Evolutionary conservation across 2,888 invertebrate species (phyloP).

Genomic region (Epinotia demarniana): DNA sequence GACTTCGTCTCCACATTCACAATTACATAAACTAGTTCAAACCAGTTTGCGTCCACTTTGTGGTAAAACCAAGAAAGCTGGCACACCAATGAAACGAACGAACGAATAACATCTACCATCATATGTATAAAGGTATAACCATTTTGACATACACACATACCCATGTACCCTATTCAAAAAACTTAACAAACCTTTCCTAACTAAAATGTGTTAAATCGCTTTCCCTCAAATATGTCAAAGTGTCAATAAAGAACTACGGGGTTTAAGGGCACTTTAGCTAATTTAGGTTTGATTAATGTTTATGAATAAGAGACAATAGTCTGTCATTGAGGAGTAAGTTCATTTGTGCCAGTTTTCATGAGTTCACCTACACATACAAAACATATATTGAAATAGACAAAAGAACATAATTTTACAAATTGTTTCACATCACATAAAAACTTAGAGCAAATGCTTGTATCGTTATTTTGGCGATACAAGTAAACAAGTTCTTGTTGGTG

Average conservation of each 20-base stretch:
- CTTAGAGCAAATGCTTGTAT: conserved; percentile 18
- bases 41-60: conserved; percentile 9
- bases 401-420: not conserved
- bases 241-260: too few relatives aligned
- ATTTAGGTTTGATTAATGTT: too few relatives aligned
- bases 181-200: too few relatives aligned
- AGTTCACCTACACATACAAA: conserved; percentile 1
- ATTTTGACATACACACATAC: too few relatives aligned
- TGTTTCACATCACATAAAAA: not conserved
- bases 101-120: not conserved
- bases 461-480: not conserved
- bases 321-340: not conserved
- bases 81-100: not conserved
- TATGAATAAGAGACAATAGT: too few relatives aligned
- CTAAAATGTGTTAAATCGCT: too few relatives aligned
- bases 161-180: too few relatives aligned
- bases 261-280: too few relatives aligned
- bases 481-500: not conserved
- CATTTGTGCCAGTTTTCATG: not conserved
- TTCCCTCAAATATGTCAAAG: too few relatives aligned
- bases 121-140: too few relatives aligned
- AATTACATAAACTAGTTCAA: conserved; percentile 15
- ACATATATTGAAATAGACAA: not conserved
- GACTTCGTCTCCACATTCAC: conserved; percentile 14
- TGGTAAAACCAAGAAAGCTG: not conserved